Percentiles rank a stretch among this genome's conserved stretches.
These are phyloP conservation scores for Pecten maximus DNA, from an alignment of 2,888 invertebrate species.

Conservation along the genomic window DNA sequence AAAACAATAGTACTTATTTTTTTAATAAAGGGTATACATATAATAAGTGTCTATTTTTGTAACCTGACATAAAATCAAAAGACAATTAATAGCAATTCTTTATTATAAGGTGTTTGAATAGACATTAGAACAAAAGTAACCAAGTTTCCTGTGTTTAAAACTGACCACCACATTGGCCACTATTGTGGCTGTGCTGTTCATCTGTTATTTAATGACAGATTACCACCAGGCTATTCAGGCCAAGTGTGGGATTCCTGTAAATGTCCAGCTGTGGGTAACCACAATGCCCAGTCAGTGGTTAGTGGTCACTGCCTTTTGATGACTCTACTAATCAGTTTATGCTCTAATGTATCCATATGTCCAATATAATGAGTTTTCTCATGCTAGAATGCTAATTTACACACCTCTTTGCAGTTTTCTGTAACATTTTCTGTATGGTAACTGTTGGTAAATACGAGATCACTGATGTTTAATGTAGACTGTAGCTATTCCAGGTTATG, in stretches of 20 bases:
- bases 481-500: neutral
- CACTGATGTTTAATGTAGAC: neutral
- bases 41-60: too few species aligned
- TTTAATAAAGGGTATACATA: too few species aligned
- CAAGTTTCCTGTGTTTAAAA: too few species aligned
- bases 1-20: too few species aligned
- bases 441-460: neutral
- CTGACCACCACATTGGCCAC: too few species aligned
- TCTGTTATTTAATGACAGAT: too few species aligned
- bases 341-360: neutral
- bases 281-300: neutral
- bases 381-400: neutral
- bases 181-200: too few species aligned
- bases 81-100: too few species aligned
- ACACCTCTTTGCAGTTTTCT: neutral
- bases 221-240: neutral
- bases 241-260: neutral
- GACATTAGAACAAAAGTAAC: too few species aligned
- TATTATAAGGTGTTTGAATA: too few species aligned
- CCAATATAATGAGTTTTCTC: neutral
- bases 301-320: neutral
- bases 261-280: neutral
- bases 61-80: too few species aligned
- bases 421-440: neutral
- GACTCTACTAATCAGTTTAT: neutral